Base-by-base conservation (phyloP, 2,113 vertebrate genomes). In the Sitta europaea region DNA sequence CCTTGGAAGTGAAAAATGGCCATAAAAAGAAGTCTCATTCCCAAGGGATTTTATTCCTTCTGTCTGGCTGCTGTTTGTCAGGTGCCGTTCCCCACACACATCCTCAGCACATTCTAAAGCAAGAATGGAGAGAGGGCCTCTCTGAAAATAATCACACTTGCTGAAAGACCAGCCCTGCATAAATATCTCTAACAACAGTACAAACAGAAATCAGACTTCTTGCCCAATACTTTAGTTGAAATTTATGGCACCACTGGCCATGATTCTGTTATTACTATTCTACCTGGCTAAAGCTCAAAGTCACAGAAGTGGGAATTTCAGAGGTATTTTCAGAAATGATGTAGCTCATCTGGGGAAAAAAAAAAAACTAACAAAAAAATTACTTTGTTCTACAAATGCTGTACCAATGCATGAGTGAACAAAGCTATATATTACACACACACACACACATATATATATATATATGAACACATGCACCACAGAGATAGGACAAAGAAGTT, bases 61-160 rank as follows among this genome's bases (percentile, higher is more conserved):
- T 88, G 74, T 74, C 82, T 89, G 90, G 54, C 80, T 91, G 93
- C 94, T 86, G 91, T 36, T 90, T 12, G 5, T 96, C 94, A 93
- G 96, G 83, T 96, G 81, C 91, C 0, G 0, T 65, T 96, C 81
- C 72, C 71, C 5, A 2, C 78, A 91, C 62, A 79, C 70, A 87
- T 68, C 75, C 83, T 84, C 78, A 91, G 82, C 89, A 95, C 82
- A 84, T 95, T 94, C 94, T 92, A 93, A 86, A 79, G 91, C 82
- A 80, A 94, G 89, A 93, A 95, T 38, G 73, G 87, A 89, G 90
- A 91, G 43, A 51, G 89, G 94, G 95, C 93, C 97, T 85, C 94
- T 96, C 89, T 85, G 74, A 96, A 97, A 97, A 97, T 96, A 96
- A 97, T 96, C 95, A 96, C 87, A 66, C 90, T 91, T 94, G 96